Conservation (phyloP, 2,888 invertebrate species). For the Platycnemis pennipes region DNA sequence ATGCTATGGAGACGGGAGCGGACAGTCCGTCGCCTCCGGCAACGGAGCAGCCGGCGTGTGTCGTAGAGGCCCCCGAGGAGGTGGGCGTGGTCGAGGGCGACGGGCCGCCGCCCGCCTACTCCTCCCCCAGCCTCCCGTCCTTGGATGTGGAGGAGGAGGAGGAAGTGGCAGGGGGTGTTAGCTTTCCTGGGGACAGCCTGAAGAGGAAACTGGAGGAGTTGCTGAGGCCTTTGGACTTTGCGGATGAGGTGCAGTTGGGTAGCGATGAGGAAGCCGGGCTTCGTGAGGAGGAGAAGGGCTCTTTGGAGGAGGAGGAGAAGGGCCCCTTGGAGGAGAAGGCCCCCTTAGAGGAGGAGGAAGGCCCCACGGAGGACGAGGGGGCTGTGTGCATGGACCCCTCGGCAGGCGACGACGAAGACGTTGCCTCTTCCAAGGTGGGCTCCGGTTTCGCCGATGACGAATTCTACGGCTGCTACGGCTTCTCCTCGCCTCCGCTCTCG, state of each 20-base stretch:
- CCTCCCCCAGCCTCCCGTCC: background rate
- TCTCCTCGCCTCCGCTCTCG: constrained; percentile 14
- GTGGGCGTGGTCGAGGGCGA: constrained; percentile 28
- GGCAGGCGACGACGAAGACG: constrained; percentile 17
- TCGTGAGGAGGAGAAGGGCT: background rate
- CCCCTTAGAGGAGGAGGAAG: background rate
- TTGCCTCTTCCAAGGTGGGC: background rate
- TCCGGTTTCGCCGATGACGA: constrained; percentile 21
- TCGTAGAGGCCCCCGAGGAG: background rate
- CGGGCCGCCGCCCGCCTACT: background rate
- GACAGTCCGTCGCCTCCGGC: background rate
- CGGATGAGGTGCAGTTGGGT: background rate
- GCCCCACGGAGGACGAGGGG: background rate
- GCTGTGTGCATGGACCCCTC: background rate
- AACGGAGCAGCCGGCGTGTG: background rate
- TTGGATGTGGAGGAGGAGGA: background rate
- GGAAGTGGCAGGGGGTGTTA: too few relatives aligned
- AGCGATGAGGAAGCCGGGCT: too few relatives aligned
- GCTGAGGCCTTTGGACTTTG: constrained; percentile 29
- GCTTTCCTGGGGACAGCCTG: constrained; percentile 24
- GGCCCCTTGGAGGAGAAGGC: background rate
- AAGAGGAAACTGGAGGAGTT: constrained; percentile 52
- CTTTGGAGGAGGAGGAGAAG: background rate
- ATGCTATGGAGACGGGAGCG: background rate
- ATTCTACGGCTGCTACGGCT: constrained; percentile 41